Percentiles rank a stretch among this genome's conserved stretches.
These are phyloP conservation scores for Platorchestia sp. DNA, from an alignment of 1,140 invertebrate genomes.

Conservation along the genomic window DNA sequence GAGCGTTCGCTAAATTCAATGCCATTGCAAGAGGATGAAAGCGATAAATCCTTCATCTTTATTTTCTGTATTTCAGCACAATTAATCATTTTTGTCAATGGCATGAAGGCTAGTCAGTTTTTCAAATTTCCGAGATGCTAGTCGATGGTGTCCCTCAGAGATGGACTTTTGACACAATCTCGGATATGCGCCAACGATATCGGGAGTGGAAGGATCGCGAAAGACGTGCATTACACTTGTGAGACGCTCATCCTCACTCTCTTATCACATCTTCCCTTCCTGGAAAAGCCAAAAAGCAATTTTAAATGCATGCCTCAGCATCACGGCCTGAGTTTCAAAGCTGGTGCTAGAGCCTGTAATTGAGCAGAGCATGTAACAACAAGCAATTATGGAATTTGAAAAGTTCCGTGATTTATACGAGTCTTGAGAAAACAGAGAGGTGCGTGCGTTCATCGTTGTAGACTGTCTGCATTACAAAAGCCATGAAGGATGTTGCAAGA, in stretches of 20 bases:
- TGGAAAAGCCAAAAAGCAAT: background rate
- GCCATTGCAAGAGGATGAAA: too few species aligned
- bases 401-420: background rate
- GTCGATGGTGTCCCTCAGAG: too few species aligned
- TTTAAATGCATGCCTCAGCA: too few species aligned
- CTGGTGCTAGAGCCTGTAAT: too few species aligned
- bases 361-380: background rate
- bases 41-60: too few species aligned
- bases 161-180: background rate
- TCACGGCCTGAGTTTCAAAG: too few species aligned
- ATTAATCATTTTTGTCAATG: too few species aligned
- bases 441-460: background rate
- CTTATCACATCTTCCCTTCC: background rate
- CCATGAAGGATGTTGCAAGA: background rate
- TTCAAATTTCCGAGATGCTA: too few species aligned
- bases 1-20: too few species aligned
- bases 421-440: background rate
- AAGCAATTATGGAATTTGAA: background rate
- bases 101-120: too few species aligned
- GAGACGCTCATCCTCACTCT: background rate
- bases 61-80: too few species aligned
- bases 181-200: background rate
- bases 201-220: background rate
- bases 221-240: background rate
- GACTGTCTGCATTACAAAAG: background rate